A percentile compares a stretch with the other conserved stretches of the same genome.
These are phyloP conservation scores for Drosophila sp. DNA, from an alignment of 1,140 invertebrate species.

Conservation along the genomic window DNA sequence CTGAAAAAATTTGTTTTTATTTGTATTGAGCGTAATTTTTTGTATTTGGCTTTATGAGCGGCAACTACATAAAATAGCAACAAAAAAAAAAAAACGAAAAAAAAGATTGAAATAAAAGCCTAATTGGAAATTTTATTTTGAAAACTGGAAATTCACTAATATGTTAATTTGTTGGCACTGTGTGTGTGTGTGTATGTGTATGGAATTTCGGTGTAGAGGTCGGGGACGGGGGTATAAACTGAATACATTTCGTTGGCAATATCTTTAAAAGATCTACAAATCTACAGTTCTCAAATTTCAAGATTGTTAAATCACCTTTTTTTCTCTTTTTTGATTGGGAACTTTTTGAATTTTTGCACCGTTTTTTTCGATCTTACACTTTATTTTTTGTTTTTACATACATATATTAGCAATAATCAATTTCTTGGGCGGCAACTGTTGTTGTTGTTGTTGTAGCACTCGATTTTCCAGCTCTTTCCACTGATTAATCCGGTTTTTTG, in stretches of 20 bases:
- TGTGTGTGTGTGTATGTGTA: slow-evolving; percentile 23
- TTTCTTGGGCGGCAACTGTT: slow-evolving; percentile 8
- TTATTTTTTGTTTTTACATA: background rate
- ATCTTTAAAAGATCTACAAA: slow-evolving; percentile 9
- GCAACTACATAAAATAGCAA: slow-evolving; percentile 18
- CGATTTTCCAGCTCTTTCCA: background rate
- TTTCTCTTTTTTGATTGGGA: background rate
- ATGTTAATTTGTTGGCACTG: slow-evolving; percentile 72
- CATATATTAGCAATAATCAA: background rate
- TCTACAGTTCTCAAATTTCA: slow-evolving; percentile 12
- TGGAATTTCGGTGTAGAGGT: background rate
- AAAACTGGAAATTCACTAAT: slow-evolving; percentile 80
- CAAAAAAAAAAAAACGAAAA: slow-evolving; percentile 47
- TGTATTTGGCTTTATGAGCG: slow-evolving; percentile 19
- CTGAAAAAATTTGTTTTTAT: slow-evolving; percentile 36
- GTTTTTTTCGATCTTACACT: background rate
- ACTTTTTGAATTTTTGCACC: background rate
- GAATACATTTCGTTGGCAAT: slow-evolving; percentile 6
- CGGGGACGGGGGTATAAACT: background rate
- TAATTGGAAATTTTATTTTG: slow-evolving; percentile 10
- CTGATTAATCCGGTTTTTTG: slow-evolving; percentile 9
- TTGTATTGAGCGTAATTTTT: slow-evolving; percentile 50
- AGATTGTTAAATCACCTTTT: slow-evolving; percentile 13
- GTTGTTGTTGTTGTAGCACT: background rate
- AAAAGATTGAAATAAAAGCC: slow-evolving; percentile 46